Evolutionary conservation across 1,140 invertebrate genomes (phyloP).

Genomic region (Ceratosolen solmsi): DNA sequence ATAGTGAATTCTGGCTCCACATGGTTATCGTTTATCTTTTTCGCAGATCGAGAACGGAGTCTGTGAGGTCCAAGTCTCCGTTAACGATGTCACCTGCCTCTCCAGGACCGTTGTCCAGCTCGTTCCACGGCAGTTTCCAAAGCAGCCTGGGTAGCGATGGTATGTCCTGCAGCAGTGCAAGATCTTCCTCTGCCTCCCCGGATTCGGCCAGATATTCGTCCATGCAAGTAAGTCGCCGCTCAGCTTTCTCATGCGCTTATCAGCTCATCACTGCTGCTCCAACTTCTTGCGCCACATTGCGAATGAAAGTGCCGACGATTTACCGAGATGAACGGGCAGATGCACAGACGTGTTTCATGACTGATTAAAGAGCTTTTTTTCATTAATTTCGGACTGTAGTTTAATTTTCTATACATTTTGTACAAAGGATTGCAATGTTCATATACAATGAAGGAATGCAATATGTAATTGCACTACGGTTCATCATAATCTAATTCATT

Average conservation of each 20-base stretch:
- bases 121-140: slow-evolving; percentile 71
- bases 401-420: no score
- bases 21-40: background rate
- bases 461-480: no score
- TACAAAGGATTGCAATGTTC: no score
- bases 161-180: slow-evolving; percentile 72
- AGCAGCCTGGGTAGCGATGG: slow-evolving; percentile 72
- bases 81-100: slow-evolving; percentile 70
- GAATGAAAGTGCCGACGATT: background rate
- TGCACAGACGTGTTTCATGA: no score
- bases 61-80: slow-evolving; percentile 71
- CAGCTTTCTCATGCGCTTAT: background rate
- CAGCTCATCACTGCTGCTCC: background rate
- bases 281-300: background rate
- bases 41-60: slow-evolving; percentile 71
- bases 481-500: no score
- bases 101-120: slow-evolving; percentile 69
- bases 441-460: no score
- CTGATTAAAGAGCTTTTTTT: no score
- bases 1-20: no score
- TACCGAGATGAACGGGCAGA: no score
- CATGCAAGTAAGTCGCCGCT: slow-evolving; percentile 61
- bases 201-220: slow-evolving; percentile 71
- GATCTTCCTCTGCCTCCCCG: slow-evolving; percentile 71
- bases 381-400: no score